Evolutionary conservation across 1,140 invertebrate genomes (phyloP).

Genomic region (Geopemphigus sp.): DNA sequence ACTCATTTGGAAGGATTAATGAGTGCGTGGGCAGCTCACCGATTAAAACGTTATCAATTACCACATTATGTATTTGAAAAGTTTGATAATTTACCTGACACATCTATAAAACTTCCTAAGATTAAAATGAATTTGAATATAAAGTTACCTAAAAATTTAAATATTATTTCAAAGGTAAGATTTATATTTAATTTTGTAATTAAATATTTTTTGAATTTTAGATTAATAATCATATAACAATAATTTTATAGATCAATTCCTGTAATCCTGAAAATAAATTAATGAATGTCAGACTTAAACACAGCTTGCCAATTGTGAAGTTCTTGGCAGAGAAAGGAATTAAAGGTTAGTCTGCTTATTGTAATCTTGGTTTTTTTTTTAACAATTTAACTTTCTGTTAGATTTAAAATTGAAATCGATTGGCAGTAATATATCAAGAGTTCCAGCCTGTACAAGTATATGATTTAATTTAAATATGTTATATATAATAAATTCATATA

Average conservation of each 20-base stretch:
- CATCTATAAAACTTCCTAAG: conserved; percentile 67
- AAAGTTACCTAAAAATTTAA: conserved; percentile 42
- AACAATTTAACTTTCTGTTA: neutral
- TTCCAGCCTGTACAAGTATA: conserved; percentile 10
- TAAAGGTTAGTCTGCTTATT: conserved; percentile 7
- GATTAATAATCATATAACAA: neutral
- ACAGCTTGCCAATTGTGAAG: conserved; percentile 22
- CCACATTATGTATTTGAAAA: conserved; percentile 74
- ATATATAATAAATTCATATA: neutral
- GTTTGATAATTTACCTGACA: conserved; percentile 63
- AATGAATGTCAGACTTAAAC: conserved; percentile 37
- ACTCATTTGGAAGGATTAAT: conserved; percentile 69
- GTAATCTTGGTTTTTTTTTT: neutral
- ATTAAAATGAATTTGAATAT: conserved; percentile 59
- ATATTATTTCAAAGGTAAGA: conserved; percentile 40
- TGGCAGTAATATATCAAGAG: neutral
- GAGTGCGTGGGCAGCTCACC: conserved; percentile 80
- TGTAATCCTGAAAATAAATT: conserved; percentile 32
- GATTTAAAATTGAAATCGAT: conserved; percentile 35
- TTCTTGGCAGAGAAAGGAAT: conserved; percentile 33
- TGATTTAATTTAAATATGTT: neutral
- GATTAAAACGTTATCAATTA: conserved; percentile 71
- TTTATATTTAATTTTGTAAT: neutral
- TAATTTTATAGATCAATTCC: conserved; percentile 32
- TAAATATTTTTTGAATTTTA: too few relatives aligned